A percentile compares a stretch with the other conserved stretches of the same genome.
phyloP scores from a whole-genome alignment of 2,797 vertebrate species.

The Sphaeramia orbicularis region DNA sequence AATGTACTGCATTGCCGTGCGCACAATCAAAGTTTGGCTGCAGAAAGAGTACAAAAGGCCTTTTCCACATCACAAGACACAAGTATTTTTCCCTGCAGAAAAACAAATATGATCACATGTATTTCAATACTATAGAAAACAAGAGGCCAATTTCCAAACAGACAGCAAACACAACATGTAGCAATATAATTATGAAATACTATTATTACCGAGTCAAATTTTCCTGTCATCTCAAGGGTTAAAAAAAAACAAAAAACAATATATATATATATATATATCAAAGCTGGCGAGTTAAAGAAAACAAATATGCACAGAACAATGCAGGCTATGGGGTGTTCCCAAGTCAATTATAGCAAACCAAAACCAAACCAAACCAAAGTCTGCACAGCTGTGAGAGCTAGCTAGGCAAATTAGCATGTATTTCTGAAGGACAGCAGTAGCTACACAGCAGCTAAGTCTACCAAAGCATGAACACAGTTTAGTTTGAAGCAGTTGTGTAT shows the following conservation, averaged over 20 bases:
- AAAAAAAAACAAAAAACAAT: not conserved
- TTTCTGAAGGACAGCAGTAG: conserved; percentile 45
- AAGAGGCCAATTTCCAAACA: not conserved
- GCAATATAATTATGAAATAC: no score
- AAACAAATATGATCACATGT: not conserved
- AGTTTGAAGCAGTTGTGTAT: conserved; percentile 74
- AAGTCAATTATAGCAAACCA: conserved; percentile 31
- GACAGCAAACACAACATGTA: not conserved
- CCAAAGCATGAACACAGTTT: conserved; percentile 49
- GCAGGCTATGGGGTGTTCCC: not conserved
- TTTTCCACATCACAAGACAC: not conserved
- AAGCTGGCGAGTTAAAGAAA: not conserved
- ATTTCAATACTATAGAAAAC: not conserved
- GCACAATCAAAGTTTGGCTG: not conserved
- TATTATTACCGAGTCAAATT: no score
- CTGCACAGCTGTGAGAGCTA: conserved; percentile 62
- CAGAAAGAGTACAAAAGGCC: not conserved
- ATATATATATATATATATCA: no score
- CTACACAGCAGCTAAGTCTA: conserved; percentile 47
- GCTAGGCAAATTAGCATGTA: conserved; percentile 46
- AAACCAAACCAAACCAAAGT: no score
- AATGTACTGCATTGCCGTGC: conserved; percentile 35
- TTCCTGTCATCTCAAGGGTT: not conserved
- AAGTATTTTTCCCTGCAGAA: not conserved
- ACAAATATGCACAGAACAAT: conserved; percentile 18